These are phyloP conservation scores for Globicephala melas DNA, from an alignment of 2,113 vertebrate species.

Conservation along the genomic window DNA sequence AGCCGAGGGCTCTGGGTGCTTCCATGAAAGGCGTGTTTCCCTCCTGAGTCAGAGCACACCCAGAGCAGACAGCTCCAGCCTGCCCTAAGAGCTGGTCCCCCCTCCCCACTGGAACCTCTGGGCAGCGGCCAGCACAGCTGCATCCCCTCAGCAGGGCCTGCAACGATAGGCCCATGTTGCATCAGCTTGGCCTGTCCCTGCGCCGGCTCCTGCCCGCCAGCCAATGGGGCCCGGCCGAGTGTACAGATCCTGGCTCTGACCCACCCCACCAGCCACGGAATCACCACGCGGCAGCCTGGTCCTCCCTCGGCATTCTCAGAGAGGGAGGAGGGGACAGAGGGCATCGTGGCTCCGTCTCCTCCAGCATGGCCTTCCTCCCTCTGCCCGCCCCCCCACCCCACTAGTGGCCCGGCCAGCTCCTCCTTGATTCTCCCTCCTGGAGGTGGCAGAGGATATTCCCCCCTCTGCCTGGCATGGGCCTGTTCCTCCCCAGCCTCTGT, in stretches of 20 bases:
- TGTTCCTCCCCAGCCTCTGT: background rate
- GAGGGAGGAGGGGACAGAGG: background rate
- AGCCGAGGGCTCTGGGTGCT: background rate
- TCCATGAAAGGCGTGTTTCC: conserved; percentile 62
- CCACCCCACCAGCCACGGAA: background rate
- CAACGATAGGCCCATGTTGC: conserved; percentile 68
- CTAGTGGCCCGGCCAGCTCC: background rate
- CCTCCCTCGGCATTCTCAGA: background rate
- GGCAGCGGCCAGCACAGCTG: conserved; percentile 60
- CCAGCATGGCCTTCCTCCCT: background rate
- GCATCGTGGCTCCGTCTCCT: background rate
- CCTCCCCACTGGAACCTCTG: conserved; percentile 47
- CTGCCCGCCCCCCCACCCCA: background rate
- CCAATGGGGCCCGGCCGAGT: conserved; percentile 64
- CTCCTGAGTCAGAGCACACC: conserved; percentile 60
- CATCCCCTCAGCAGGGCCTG: conserved; percentile 31
- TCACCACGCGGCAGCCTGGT: background rate
- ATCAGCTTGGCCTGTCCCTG: conserved; percentile 60
- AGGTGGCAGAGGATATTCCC: too few relatives aligned
- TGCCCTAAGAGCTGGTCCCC: background rate
- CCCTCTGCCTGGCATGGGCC: background rate
- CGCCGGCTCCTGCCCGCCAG: background rate
- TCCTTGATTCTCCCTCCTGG: background rate
- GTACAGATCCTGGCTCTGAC: conserved; percentile 35
- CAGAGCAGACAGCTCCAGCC: background rate